Evolutionary conservation across 2,113 vertebrate genomes (phyloP).

Genomic region (Echinops telfairi): DNA sequence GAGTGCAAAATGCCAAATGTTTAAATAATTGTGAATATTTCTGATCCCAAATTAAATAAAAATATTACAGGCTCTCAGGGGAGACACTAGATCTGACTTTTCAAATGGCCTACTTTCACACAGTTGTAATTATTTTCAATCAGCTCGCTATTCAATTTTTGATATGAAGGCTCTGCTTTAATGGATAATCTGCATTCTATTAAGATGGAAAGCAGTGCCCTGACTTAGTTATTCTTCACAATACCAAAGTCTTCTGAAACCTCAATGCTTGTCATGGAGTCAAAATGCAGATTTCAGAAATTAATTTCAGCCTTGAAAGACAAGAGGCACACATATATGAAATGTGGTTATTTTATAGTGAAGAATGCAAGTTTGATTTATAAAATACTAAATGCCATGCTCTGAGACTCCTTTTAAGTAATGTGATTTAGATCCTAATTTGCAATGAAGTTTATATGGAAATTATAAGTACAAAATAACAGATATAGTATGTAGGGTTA

Average conservation of each 20-base stretch:
- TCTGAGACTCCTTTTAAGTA: conserved; percentile 25
- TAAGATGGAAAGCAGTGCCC: conserved; percentile 36
- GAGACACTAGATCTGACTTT: conserved; percentile 8
- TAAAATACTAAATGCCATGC: conserved; percentile 15
- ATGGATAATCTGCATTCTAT: conserved; percentile 42
- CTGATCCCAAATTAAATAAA: conserved; percentile 61
- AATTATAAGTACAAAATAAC: conserved; percentile 54
- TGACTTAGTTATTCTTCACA: not conserved
- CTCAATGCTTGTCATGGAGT: not conserved
- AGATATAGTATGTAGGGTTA: not conserved
- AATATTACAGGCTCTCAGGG: not conserved
- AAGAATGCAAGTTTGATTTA: conserved; percentile 25
- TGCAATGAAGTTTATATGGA: conserved; percentile 15
- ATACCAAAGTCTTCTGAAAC: not conserved
- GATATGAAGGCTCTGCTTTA: conserved; percentile 53
- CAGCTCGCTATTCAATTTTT: conserved; percentile 53
- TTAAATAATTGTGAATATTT: conserved; percentile 59
- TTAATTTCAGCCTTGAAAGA: conserved; percentile 64
- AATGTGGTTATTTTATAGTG: not conserved
- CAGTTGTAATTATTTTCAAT: conserved; percentile 54
- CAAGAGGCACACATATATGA: conserved; percentile 19
- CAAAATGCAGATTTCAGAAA: conserved; percentile 58
- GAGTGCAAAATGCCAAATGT: not conserved
- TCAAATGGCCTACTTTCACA: conserved; percentile 48
- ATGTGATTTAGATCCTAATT: conserved; percentile 38